Base-by-base conservation (phyloP, 2,888 invertebrate genomes). In the Hirudinaria manillensis region DNA sequence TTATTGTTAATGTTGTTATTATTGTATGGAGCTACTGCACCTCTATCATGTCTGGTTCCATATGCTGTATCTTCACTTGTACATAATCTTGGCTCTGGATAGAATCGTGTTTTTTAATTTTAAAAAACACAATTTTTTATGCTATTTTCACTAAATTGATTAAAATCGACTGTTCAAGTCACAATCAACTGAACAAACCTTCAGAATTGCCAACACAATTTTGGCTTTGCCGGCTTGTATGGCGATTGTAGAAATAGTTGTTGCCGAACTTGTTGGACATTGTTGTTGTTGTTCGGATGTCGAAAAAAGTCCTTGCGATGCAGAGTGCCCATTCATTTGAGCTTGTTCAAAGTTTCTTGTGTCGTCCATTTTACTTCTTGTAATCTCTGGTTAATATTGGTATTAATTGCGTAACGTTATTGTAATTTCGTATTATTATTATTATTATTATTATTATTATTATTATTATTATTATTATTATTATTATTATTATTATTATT, bases 161-260 rank as follows among this genome's bases (percentile, higher is more conserved):
- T 36, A 36, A 36, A 36, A 36, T 36, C n/a, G n/a, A n/a, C n/a
- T n/a, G n/a, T n/a, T n/a, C n/a, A 45, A 45, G 16, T 45, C 13
- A 45, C 24, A 19, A 4, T 2, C 24, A 13, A n/a, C 27, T 13
- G 19, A 75, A 85, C 90, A 87, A 90, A 93, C 93, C 89, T 92
- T 91, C 80, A 94, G 88, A 79, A 94, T 88, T 78, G 93, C 93
- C 82, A 94, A 91, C 82, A 94, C 92, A 83, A 94, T 90, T 84
- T 92, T 90, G 68, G 93, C 91, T 81, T 90, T 89, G 79, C 93
- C 93, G 83, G 93, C 92, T 84, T 92, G 92, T 78, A 94, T 91
- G 70, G 93, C 93, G 80, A 94, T 93, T 76, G 94, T 93, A 85
- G 93, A 93, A 82, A 94, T 91, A 80, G 93, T 93, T 77, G 93